phyloP scores from a whole-genome alignment of 2,113 vertebrate species.

The Otus sunia region DNA sequence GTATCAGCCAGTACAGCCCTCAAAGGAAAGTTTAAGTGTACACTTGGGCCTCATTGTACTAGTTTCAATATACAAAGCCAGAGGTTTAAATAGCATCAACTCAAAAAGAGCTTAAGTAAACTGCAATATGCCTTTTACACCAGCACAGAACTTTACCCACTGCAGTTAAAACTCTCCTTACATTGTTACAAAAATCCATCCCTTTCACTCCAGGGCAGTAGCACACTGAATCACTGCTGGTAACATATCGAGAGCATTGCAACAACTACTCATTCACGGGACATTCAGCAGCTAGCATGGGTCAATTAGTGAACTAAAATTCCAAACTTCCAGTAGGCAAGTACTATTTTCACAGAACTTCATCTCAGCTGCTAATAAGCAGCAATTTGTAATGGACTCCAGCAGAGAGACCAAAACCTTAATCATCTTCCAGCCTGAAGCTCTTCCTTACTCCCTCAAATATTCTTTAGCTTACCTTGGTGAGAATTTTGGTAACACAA shows the following conservation, averaged over 20 bases:
- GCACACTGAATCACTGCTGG: neutral
- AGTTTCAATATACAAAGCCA: neutral
- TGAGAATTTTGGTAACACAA: neutral
- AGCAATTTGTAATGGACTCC: neutral
- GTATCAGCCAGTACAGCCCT: slow-evolving; percentile 14
- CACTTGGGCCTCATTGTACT: slow-evolving; percentile 12
- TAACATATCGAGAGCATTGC: neutral
- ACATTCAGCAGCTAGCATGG: neutral
- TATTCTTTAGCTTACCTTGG: neutral
- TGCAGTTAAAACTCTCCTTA: neutral
- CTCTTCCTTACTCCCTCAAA: neutral
- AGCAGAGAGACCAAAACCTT: neutral
- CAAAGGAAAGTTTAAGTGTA: slow-evolving; percentile 46
- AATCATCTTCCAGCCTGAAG: neutral
- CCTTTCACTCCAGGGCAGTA: neutral
- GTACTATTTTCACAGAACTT: neutral
- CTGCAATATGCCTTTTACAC: neutral
- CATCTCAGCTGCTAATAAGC: neutral
- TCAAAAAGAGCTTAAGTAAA: slow-evolving; percentile 4
- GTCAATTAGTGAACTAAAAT: neutral
- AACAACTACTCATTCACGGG: neutral
- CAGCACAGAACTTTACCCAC: neutral
- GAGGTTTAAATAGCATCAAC: slow-evolving; percentile 13
- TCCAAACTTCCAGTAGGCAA: neutral
- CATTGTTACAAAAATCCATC: neutral